phyloP scores from a whole-genome alignment of 2,797 vertebrate species.

The Podarcis lilfordi region DNA sequence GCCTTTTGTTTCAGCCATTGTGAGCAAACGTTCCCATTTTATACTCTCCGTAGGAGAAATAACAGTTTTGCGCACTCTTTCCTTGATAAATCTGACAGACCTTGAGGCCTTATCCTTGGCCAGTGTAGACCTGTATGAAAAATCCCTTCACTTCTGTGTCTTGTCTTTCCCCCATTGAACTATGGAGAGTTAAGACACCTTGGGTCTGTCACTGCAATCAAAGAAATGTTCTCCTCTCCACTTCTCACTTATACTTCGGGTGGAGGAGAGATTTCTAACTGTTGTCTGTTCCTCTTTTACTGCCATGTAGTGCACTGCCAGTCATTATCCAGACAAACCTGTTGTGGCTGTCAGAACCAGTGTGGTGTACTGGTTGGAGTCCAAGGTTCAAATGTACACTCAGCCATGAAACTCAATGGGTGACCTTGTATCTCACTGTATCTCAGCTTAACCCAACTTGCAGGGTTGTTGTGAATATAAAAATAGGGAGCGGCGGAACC shows the following conservation, averaged over 20 bases:
- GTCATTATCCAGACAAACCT: background rate
- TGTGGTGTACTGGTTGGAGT: too few species aligned
- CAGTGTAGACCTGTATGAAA: background rate
- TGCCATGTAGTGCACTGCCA: background rate
- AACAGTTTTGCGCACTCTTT: background rate
- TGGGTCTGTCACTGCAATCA: background rate
- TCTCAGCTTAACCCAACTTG: background rate
- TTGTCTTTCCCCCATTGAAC: background rate
- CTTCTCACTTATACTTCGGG: background rate
- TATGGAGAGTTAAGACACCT: background rate
- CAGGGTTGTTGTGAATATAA: too few species aligned
- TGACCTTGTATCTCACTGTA: too few species aligned
- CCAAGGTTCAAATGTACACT: too few species aligned
- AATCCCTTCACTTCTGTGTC: background rate
- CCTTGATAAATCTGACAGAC: slow-evolving; percentile 6
- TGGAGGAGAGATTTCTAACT: background rate
- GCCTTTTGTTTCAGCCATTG: background rate
- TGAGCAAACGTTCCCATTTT: slow-evolving; percentile 10
- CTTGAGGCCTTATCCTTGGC: background rate
- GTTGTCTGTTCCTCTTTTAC: background rate
- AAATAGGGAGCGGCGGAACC: too few species aligned
- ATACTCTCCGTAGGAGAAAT: background rate
- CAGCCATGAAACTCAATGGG: too few species aligned
- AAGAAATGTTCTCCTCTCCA: background rate
- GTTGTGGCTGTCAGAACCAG: background rate